phyloP scores from a whole-genome alignment of 2,113 vertebrate species.

The Notiomystis cincta region DNA sequence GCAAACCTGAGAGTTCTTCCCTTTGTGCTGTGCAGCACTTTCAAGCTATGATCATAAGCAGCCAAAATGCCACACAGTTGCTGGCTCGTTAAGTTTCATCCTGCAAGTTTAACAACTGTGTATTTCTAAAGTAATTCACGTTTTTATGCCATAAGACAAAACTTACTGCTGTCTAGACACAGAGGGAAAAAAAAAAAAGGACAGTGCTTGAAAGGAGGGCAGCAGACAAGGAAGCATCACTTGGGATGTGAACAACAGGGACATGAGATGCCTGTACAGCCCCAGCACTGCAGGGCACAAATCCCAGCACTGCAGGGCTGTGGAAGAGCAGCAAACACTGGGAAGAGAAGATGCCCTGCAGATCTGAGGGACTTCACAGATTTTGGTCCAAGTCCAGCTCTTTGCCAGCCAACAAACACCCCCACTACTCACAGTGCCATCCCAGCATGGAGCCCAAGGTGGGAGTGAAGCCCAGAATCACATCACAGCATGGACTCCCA shows the following conservation, averaged over 20 bases:
- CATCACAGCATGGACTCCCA: not conserved
- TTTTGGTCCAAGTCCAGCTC: not conserved
- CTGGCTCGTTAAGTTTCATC: slow-evolving; percentile 32
- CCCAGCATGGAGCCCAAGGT: not conserved
- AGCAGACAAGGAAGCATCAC: not conserved
- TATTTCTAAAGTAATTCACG: not conserved
- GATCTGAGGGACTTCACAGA: not conserved
- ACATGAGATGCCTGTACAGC: not conserved
- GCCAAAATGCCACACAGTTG: not conserved
- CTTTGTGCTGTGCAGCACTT: not conserved
- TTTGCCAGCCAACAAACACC: not conserved
- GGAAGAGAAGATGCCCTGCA: not conserved
- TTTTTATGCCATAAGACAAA: not conserved
- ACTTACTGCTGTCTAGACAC: not conserved
- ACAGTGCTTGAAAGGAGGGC: not conserved
- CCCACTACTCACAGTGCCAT: not conserved
- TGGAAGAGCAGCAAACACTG: not conserved
- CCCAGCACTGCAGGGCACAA: not conserved
- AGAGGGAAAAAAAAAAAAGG: not conserved
- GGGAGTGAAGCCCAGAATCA: not conserved
- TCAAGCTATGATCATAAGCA: not conserved
- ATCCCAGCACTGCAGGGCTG: not conserved
- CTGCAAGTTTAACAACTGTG: not conserved
- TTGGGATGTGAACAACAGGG: not conserved
- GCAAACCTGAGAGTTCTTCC: not conserved